Evolutionary conservation across 2,797 vertebrate genomes (phyloP), one percentile per base, ranked within the genome.

Genomic region (Toxotes lorentzi): DNA sequence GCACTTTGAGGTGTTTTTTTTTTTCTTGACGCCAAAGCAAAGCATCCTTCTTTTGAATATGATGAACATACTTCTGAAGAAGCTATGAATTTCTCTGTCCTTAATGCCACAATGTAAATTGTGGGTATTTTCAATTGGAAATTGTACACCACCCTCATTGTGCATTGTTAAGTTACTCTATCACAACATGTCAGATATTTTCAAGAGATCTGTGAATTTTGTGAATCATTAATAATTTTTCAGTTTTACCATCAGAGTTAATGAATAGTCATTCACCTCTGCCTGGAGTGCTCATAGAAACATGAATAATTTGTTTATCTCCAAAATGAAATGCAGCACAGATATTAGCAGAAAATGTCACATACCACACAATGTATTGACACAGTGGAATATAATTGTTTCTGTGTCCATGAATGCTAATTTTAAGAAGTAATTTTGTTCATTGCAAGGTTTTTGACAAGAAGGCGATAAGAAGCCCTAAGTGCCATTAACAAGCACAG

Each of bases 11-110:
- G 24, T 72, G 68, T 86, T 86, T 78, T 60, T 73, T 60, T 73
- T 30, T 59, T 82, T 34, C 23, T 82, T 79, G 61, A 89, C 86
- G 84, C 92, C 91, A 94, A 92, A 94, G 92, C 85, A 19, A 88
- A 85, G 76, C 16, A 70, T 40, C 41, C 83, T 79, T 84, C 32
- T 79, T 80, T 73, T 62, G 1, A 27, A 51, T 57, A 41, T 32
- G 43, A 59, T 67, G 32, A 73, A 64, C 50, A 58, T 35, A 57
- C 13, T n/a, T 76, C 76, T 68, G 7, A 57, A 64, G 21, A 57
- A 35, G 45, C 56, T 50, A 53, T 47, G 2, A 53, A 61, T 77
- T 65, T 79, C 30, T n/a, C 27, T 79, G 50, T 35, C 41, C 34
- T 71, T 79, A 41, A 62, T 51, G 67, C 45, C 62, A 63, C 51